Base-by-base conservation (phyloP, 2,888 invertebrate species). In the Cataglyphis cursor region DNA sequence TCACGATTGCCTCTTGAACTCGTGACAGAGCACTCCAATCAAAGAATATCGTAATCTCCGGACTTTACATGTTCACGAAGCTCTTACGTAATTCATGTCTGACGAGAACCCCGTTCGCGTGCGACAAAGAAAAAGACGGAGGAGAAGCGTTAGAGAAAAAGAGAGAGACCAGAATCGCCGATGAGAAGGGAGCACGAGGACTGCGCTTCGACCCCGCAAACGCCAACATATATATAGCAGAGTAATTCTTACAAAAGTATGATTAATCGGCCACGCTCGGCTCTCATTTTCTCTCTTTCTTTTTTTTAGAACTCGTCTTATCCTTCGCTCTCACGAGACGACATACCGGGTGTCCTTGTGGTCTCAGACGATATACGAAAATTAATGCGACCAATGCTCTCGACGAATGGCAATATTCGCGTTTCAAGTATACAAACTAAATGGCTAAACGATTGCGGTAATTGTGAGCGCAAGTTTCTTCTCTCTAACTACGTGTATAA, bases 1-100 rank as follows among this genome's bases (percentile, higher is more conserved):
- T 78, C 82, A 64, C 12, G 64, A 84, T 73, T 86, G 83, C 91
- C 87, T 86, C 88, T 87, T 89, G 85, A 74, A 85, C 91, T 90
- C 93, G 92, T 89, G 92, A 92, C 92, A 90, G 88, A 88, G 86
- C 91, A 92, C 91, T 93, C 92, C 91, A 91, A 92, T 92, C 91
- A 90, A 83, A 92, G 91, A 92, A 91, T 92, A 93, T 93, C 92
- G 91, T 92, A 93, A 93, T 93, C 93, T 92, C 90, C 89, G 91
- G 90, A 91, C 90, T 89, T 90, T 90, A 83, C 84, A 83, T 85
- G 90, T 84, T 81, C 83, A 64, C 85, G 85, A 62, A 70, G 68
- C 89, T 89, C 92, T 93, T 93, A 93, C 91, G 93, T 93, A 93
- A 93, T 94, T 93, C 94, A 92, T 93, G 93, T 91, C 93, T 90